phyloP scores from a whole-genome alignment of 2,113 vertebrate species.

The Stegostoma tigrinum region DNA sequence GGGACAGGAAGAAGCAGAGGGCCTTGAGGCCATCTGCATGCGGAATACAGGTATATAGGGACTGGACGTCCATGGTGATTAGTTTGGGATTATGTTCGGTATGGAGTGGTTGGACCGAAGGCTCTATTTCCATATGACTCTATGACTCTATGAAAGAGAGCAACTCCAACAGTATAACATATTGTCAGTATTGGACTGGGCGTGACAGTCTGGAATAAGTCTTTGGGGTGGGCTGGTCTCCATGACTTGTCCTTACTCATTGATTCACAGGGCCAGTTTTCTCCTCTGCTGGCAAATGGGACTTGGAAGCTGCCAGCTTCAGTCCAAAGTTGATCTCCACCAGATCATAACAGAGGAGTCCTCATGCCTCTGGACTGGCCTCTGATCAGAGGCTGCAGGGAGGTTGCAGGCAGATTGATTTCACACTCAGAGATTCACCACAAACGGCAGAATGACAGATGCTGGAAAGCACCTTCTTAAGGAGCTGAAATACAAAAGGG shows the following conservation, averaged over 20 bases:
- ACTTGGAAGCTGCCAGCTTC: background rate
- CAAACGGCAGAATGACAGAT: background rate
- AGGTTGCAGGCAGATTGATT: background rate
- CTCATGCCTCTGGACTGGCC: background rate
- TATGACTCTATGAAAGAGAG: background rate
- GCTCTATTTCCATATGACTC: no score
- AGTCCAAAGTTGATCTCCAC: no score
- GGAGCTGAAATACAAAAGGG: background rate
- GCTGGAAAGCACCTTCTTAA: background rate
- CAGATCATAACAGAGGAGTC: no score
- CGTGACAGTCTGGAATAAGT: background rate
- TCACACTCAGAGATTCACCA: background rate
- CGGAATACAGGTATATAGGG: no score
- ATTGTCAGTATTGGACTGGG: background rate
- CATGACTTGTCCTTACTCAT: background rate
- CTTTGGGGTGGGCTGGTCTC: background rate
- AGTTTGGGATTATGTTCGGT: no score
- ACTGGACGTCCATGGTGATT: no score
- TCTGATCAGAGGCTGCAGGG: background rate
- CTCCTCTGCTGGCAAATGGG: background rate
- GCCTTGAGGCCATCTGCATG: no score
- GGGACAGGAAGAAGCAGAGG: no score
- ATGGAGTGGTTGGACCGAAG: no score
- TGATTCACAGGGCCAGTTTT: background rate
- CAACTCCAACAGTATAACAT: background rate